phyloP scores from a whole-genome alignment of 2,113 vertebrate species.

The Hiodon tergisus region DNA sequence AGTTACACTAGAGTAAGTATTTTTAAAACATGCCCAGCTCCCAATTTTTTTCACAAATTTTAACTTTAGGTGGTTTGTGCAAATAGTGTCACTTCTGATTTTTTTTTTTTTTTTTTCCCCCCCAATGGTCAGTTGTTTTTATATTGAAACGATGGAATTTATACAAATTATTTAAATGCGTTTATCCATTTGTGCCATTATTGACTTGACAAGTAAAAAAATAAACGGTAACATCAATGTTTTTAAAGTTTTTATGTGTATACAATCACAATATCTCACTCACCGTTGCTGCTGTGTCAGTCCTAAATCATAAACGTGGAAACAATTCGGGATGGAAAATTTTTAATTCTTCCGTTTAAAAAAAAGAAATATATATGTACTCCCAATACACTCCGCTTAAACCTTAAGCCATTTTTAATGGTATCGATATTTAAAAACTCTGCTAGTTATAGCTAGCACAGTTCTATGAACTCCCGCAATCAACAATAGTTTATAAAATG shows the following conservation, averaged over 20 bases:
- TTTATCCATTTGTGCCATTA: background rate
- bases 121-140: too few species aligned
- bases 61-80: too few species aligned
- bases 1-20: too few species aligned
- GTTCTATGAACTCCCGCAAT: conserved; percentile 18
- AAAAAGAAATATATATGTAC: background rate
- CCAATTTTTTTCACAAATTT: too few species aligned
- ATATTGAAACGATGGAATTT: too few species aligned
- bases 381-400: background rate
- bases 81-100: too few species aligned
- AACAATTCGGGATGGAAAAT: conserved; percentile 14
- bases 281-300: conserved; percentile 51
- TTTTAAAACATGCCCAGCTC: too few species aligned
- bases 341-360: background rate
- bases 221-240: background rate
- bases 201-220: background rate
- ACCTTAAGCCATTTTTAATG: conserved; percentile 48
- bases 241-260: too few species aligned
- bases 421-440: conserved; percentile 10
- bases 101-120: too few species aligned
- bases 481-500: conserved; percentile 7
- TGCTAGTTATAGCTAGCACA: conserved; percentile 24
- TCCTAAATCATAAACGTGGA: conserved; percentile 9
- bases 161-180: too few species aligned
- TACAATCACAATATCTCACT: conserved; percentile 27